Base-by-base conservation (phyloP, 1,140 invertebrate genomes). In the Ips typographus region DNA sequence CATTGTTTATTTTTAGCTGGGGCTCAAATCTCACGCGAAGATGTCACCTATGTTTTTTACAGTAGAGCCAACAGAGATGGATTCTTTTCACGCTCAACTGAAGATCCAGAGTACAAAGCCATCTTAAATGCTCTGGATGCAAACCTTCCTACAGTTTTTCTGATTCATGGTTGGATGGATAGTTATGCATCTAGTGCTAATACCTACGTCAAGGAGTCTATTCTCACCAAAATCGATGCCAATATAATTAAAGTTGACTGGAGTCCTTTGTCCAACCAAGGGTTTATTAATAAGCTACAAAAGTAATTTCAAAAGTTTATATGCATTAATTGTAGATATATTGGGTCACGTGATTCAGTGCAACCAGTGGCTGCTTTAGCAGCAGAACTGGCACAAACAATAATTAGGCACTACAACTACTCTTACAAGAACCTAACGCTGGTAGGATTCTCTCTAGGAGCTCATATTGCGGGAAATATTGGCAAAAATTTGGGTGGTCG, bases 401-500 rank as follows among this genome's bases (percentile, higher is more conserved):
- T 88, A n/a, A 73, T 83, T 22, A 60, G 61, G 7, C 62, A 60
- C 8, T 72, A 72, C 63, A 81, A 81, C 5, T 78, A 87, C 1
- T 80, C 83, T 3, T 81, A 83, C 61, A 79, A 84, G 43, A 82
- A 85, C 55, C 78, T 87, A 1, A 85, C 84, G 70, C 71, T 90
- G 0, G 83, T 89, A 56, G 89, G 89, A 3, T 88, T 90, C 71
- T 89, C 88, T 70, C 82, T 90, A 39, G 89, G 89, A 1, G 89
- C 87, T 2, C 89, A 91, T 71, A 80, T 90, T 1, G 84, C 84
- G 0, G 88, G 88, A 0, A 82, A 87, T 56, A 85, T 86, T 2
- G 88, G 86, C 49, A 66, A 66, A 59, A 6, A 41, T 40, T 38
- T 59, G 7, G 39, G 1, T n/a, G 41, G 38, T 8, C 4, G 41